Evolutionary conservation across 2,888 invertebrate genomes (phyloP).

Genomic region (Aleiodes leptofemur): DNA sequence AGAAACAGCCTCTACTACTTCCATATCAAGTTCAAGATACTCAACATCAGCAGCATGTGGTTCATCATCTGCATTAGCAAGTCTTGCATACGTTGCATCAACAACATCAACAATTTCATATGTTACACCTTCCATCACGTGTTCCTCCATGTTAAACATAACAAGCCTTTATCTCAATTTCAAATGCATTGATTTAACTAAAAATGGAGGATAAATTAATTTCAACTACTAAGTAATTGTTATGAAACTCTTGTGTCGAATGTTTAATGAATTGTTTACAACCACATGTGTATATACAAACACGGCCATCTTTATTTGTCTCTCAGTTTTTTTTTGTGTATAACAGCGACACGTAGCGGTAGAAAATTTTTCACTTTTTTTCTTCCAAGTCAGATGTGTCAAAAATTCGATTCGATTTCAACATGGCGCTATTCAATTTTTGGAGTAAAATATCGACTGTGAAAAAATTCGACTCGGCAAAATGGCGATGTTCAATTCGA

Average conservation of each 20-base stretch:
- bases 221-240: background rate
- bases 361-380: background rate
- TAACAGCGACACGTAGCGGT: background rate
- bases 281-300: conserved; percentile 4
- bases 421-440: no score
- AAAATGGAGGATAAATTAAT: no score
- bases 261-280: conserved; percentile 8
- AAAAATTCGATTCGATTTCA: no score
- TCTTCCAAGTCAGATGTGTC: no score
- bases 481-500: no score
- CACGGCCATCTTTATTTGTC: conserved; percentile 12
- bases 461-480: no score
- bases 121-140: conserved; percentile 24
- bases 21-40: conserved; percentile 56
- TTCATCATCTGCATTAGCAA: conserved; percentile 33
- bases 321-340: background rate
- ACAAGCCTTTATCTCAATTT: no score
- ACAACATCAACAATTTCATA: conserved; percentile 29
- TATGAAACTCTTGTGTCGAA: background rate
- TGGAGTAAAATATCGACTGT: no score
- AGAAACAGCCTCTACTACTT: conserved; percentile 42
- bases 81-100: conserved; percentile 1
- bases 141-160: conserved; percentile 1
- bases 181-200: no score
- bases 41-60: conserved; percentile 50